These are phyloP conservation scores for Actinopyga echinites DNA, from an alignment of 53 echinoderm and acorn worm species.

Conservation along the genomic window DNA sequence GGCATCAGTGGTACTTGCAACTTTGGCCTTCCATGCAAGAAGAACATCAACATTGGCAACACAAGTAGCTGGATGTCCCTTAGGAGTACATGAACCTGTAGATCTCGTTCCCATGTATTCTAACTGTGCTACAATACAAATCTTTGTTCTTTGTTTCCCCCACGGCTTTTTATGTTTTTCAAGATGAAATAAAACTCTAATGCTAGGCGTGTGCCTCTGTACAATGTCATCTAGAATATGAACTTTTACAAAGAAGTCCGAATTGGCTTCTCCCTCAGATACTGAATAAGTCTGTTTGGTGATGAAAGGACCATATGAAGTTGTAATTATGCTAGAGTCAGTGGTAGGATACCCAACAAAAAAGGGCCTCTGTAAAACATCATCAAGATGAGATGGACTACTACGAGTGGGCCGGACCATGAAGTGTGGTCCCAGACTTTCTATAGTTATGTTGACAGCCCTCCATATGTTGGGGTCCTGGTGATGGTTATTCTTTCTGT, in stretches of 20 bases:
- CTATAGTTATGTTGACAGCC: constrained; percentile 4
- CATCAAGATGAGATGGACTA: neutral
- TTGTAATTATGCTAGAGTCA: constrained; percentile 6
- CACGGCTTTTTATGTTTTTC: constrained; percentile 10
- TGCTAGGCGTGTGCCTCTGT: constrained; percentile 25
- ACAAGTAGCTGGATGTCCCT: constrained; percentile 41
- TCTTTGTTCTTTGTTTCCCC: constrained; percentile 2
- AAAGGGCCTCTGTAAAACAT: constrained; percentile 12
- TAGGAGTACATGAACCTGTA: constrained; percentile 47
- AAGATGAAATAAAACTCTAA: constrained; percentile 60
- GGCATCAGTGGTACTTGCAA: neutral
- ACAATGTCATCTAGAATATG: constrained; percentile 29
- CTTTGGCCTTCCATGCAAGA: constrained; percentile 42
- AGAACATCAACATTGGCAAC: constrained; percentile 54
- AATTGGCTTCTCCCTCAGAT: neutral
- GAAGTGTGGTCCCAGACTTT: constrained; percentile 8
- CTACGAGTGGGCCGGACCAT: neutral
- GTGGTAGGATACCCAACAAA: constrained; percentile 8
- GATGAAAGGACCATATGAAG: constrained; percentile 59
- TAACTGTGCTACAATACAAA: constrained; percentile 43
- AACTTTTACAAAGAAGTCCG: constrained; percentile 56
- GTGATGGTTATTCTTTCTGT: neutral
- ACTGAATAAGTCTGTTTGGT: neutral
- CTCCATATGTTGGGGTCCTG: constrained; percentile 33
- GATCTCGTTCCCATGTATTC: constrained; percentile 24